Evolutionary conservation across 1,140 invertebrate genomes (phyloP).

Genomic region (Atta texana): DNA sequence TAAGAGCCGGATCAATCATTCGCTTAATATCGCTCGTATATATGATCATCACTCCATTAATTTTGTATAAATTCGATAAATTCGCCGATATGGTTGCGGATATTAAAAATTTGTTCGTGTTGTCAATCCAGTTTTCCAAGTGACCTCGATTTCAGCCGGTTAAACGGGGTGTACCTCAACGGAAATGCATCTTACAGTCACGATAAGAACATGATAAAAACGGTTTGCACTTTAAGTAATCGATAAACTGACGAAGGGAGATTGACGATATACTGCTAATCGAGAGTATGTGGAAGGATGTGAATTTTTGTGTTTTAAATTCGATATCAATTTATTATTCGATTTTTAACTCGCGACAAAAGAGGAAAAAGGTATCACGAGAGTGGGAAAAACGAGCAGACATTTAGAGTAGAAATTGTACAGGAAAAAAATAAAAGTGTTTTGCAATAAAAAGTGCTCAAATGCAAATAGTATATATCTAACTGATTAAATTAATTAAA

Average conservation of each 20-base stretch:
- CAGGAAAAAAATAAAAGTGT: neutral
- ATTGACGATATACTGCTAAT: constrained; percentile 14
- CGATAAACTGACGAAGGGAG: constrained; percentile 28
- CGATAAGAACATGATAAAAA: constrained; percentile 45
- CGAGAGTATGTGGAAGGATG: constrained; percentile 11
- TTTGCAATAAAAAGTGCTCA: neutral
- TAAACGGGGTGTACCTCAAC: constrained; percentile 21
- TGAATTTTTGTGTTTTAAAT: constrained; percentile 29
- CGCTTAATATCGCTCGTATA: constrained; percentile 3
- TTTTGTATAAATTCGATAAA: constrained; percentile 43
- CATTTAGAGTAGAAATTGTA: neutral
- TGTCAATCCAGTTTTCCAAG: constrained; percentile 45
- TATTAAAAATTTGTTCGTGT: constrained; percentile 37
- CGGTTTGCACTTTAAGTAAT: neutral
- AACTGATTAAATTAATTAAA: constrained; percentile 23
- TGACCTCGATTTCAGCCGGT: constrained; percentile 24
- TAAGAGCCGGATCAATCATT: constrained; percentile 31
- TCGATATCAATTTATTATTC: constrained; percentile 17
- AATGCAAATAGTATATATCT: neutral
- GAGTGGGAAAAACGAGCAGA: neutral
- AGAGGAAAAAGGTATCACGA: neutral
- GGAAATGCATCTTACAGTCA: constrained; percentile 29
- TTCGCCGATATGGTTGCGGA: neutral
- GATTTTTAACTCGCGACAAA: neutral
- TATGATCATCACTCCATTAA: constrained; percentile 50